Evolutionary conservation across 2,797 vertebrate genomes (phyloP), one percentile per base, ranked within the genome.

Genomic region (Buceros bicornis): DNA sequence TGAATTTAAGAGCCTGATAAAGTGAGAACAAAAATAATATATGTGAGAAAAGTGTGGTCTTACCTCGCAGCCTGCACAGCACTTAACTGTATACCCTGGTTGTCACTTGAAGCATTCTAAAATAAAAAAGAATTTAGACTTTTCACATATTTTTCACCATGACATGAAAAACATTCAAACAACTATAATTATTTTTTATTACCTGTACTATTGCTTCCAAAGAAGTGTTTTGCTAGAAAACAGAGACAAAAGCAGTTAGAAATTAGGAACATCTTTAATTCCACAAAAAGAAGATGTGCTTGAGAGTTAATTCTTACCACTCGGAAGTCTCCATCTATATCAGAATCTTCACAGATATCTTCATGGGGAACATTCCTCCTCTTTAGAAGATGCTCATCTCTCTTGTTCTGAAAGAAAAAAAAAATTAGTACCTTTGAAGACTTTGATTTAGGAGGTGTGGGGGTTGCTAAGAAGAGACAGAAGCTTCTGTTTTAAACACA

Each of bases 191-290:
- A 40, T 37, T 45, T 97, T 99, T 97, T 97, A 98, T 99, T 98
- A 99, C 99, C 98, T 99, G 99, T 96, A 99, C 99, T 98, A 99
- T 99, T 98, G 99, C 99, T 98, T 99, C 99, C 98, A 99, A 98
- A 86, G 99, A 99, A 82, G 99, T 99, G 98, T 99, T 99, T 99
- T 99, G 99, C 99, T 99, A 90, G 69, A 97, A 97, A 93, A 94
- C n/a, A 92, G 31, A 93, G 60, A 97, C 43, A 93, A 89, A 71
- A 89, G 6, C 47, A 58, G 42, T 97, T 22, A 97, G 72, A 78
- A 61, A 57, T 51, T 10, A 57, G 18, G 71, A 94, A 24, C 35
- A 25, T 3, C 31, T 84, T 48, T 2, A 26, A 79, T 78, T 13
- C 72, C 15, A 11, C 31, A 70, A 65, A 90, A 35, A n/a, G 14